phyloP scores from a whole-genome alignment of 2,113 vertebrate genomes.

The Eolophus roseicapilla region DNA sequence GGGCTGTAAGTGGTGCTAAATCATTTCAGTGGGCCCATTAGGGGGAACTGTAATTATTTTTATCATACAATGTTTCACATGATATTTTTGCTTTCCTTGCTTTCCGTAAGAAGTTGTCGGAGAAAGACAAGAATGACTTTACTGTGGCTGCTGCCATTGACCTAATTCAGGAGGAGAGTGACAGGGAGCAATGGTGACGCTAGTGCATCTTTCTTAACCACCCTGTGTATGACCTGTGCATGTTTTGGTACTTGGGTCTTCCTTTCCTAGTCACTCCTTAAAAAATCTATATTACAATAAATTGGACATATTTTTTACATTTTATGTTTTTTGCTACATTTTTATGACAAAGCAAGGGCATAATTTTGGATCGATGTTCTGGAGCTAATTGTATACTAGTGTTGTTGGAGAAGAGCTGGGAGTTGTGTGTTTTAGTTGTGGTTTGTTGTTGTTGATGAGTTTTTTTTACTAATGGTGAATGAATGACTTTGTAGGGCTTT shows the following conservation, averaged over 20 bases:
- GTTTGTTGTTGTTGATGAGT: neutral
- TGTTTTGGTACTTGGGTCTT: neutral
- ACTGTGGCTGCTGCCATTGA: neutral
- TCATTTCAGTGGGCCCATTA: neutral
- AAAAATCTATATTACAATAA: neutral
- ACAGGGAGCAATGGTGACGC: neutral
- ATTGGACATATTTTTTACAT: neutral
- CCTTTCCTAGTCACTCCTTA: neutral
- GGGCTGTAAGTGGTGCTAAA: neutral
- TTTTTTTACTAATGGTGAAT: neutral
- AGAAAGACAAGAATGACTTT: neutral
- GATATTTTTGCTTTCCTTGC: neutral
- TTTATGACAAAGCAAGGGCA: neutral
- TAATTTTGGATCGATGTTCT: constrained; percentile 5
- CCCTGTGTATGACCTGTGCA: neutral
- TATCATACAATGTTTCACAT: neutral
- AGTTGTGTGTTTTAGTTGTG: neutral
- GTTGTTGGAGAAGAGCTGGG: neutral
- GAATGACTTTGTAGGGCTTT: neutral
- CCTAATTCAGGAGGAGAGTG: neutral
- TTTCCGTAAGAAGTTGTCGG: neutral
- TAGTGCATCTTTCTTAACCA: neutral
- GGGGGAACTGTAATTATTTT: neutral
- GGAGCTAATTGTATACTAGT: neutral
- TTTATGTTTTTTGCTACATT: neutral